Conservation (phyloP, 1,140 invertebrate species). For the Drosophila ananassae region DNA sequence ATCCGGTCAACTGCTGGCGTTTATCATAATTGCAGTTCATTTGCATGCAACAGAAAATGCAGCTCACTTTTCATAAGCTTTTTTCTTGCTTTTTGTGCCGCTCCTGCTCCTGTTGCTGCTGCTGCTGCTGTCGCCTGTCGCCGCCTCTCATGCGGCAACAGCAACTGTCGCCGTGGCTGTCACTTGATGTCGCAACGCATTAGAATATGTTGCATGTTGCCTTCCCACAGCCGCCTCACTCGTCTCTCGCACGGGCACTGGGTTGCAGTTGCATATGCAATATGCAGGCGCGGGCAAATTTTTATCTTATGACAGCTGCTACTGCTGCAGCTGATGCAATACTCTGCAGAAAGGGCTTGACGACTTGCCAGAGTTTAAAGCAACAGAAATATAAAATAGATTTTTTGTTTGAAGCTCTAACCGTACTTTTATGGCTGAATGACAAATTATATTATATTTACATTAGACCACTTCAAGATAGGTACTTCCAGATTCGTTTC, state of each 20-base stretch:
- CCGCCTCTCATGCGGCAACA: slow-evolving; percentile 82
- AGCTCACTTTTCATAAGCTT: slow-evolving; percentile 56
- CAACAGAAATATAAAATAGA: not conserved
- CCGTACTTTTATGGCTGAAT: too few relatives aligned
- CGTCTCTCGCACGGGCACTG: not conserved
- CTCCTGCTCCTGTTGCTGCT: slow-evolving; percentile 30
- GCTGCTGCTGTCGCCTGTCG: slow-evolving; percentile 49
- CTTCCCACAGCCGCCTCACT: not conserved
- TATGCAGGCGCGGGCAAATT: slow-evolving; percentile 76
- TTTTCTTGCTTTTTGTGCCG: not conserved
- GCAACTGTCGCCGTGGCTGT: slow-evolving; percentile 83
- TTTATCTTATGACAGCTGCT: slow-evolving; percentile 81
- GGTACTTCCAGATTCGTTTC: not conserved
- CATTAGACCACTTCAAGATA: not conserved
- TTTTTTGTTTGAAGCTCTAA: too few relatives aligned
- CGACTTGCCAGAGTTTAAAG: not conserved
- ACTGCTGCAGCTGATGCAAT: slow-evolving; percentile 36
- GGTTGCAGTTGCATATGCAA: slow-evolving; percentile 74
- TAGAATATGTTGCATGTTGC: slow-evolving; percentile 78
- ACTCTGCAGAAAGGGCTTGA: slow-evolving; percentile 5
- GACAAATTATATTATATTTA: too few relatives aligned
- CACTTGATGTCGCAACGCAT: slow-evolving; percentile 81
- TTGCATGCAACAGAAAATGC: slow-evolving; percentile 73
- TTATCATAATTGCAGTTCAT: slow-evolving; percentile 83
- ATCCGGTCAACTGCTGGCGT: slow-evolving; percentile 83